Percentiles rank a stretch among this genome's conserved stretches.
phyloP scores from a whole-genome alignment of 2,113 vertebrate genomes.

The Reinhardtius hippoglossoides region DNA sequence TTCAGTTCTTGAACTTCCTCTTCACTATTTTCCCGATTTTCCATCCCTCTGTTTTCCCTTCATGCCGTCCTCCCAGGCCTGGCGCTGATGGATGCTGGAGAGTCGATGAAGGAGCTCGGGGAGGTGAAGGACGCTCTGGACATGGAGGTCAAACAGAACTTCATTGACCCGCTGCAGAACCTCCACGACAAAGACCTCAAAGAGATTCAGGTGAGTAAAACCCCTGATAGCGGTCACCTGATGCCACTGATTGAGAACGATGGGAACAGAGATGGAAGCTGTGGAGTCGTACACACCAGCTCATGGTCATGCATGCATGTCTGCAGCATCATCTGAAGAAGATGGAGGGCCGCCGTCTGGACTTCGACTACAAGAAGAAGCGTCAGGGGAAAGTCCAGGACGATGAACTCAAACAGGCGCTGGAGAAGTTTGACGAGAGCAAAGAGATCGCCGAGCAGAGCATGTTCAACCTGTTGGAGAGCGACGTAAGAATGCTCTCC shows the following conservation, averaged over 20 bases:
- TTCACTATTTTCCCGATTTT: neutral
- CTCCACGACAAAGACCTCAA: conserved; percentile 97
- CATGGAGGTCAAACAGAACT: conserved; percentile 98
- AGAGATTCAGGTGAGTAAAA: conserved; percentile 91
- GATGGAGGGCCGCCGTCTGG: conserved; percentile 93
- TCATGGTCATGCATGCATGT: no score
- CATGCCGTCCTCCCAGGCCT: conserved; percentile 77
- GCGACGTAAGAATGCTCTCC: conserved; percentile 86
- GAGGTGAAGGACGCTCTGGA: conserved; percentile 97
- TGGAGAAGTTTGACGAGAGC: conserved; percentile 97
- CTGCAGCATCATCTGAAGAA: conserved; percentile 95
- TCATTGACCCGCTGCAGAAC: conserved; percentile 97
- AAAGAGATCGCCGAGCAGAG: conserved; percentile 97
- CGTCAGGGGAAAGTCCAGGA: conserved; percentile 93
- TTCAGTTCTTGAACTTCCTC: neutral
- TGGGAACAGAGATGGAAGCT: no score
- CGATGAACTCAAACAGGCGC: conserved; percentile 93
- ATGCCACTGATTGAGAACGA: neutral
- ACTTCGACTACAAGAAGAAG: conserved; percentile 99
- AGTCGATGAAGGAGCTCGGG: conserved; percentile 93
- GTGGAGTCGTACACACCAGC: neutral
- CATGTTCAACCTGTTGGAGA: conserved; percentile 99
- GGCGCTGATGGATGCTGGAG: conserved; percentile 90
- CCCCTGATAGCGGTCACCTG: no score
- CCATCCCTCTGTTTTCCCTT: neutral